Base-by-base conservation (phyloP, 1,140 invertebrate genomes). In the Lordiphosa clarofinis region DNA sequence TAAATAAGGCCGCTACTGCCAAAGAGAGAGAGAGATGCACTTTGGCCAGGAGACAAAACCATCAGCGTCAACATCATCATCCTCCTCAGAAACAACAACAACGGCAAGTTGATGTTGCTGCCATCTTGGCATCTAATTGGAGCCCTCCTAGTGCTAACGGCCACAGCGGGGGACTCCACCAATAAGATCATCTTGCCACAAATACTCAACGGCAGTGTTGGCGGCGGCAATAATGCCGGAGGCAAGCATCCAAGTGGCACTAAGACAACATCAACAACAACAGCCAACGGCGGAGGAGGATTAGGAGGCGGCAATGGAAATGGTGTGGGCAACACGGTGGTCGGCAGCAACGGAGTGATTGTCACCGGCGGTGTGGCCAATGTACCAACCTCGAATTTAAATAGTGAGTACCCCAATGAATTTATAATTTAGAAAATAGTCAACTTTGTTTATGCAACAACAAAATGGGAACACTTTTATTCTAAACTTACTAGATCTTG, bases 101-200 rank as follows among this genome's bases (percentile, higher is more conserved):
- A 86, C 75, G 60, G 87, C 72, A 81, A 88, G 87, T 84, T 88
- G 87, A 88, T 88, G 87, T 88, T 88, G 87, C 86, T 68, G 60
- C 72, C 73, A 53, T 84, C 78, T 64, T 88, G 87, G 87, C 79
- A 69, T 75, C 50, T 87, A 79, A 84, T 88, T 81, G 81, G 86
- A 66, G 86, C 82, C 87, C 87, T 88, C 82, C 87, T 88, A 46
- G 71, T 88, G 86, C 86, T 88, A 36, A 73, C 76, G 72, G 86
- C 82, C 62, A 87, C 78, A 66, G 71, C 69, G 86, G 87, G 87
- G 87, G 86, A 88, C 78, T 88, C 87, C 81, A 86, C 78, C 52
- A 88, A 87, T 44, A 87, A 82, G 64, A 87, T 86, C 60, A 87
- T 84, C 50, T 64, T 87, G 78, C 73, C 84, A 39, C 84, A 84